A percentile compares a stretch with the other conserved stretches of the same genome.
These are phyloP conservation scores for Melangyna quadrimaculata DNA, from an alignment of 2,888 invertebrate genomes.

Conservation along the genomic window DNA sequence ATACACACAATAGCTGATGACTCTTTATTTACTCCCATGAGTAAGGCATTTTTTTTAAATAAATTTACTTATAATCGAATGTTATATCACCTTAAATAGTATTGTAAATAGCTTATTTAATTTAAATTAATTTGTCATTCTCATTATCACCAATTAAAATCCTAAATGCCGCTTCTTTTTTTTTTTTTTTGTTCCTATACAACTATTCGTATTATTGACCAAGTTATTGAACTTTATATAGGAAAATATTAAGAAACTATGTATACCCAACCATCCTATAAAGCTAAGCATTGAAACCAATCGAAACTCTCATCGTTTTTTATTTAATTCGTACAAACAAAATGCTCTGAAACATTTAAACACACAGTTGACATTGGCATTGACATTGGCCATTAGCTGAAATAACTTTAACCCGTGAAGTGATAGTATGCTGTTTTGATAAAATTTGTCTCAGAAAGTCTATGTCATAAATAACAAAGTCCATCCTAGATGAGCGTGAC, in stretches of 20 bases:
- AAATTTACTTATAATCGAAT: no score
- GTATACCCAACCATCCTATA: neutral
- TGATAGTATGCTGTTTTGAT: neutral
- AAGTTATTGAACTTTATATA: neutral
- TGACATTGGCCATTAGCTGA: conserved; percentile 17
- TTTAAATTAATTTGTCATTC: conserved; percentile 3
- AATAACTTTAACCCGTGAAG: neutral
- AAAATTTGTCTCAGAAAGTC: neutral
- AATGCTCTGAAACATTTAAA: neutral
- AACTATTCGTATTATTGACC: neutral
- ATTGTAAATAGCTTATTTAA: neutral
- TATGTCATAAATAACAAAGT: neutral
- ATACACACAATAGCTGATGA: no score
- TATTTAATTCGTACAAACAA: neutral
- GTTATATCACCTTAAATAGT: neutral
- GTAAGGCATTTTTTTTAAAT: no score
- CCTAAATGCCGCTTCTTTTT: no score
- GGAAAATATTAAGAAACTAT: neutral
- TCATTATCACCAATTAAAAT: conserved; percentile 7
- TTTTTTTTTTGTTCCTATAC: neutral
- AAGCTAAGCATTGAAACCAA: neutral
- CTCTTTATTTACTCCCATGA: no score
- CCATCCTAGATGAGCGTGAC: neutral
- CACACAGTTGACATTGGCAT: conserved; percentile 33
- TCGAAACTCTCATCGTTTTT: neutral